Evolutionary conservation across 1,140 invertebrate species (phyloP), one percentile per base, ranked within the genome.

Genomic region (Euwallacea similis): DNA sequence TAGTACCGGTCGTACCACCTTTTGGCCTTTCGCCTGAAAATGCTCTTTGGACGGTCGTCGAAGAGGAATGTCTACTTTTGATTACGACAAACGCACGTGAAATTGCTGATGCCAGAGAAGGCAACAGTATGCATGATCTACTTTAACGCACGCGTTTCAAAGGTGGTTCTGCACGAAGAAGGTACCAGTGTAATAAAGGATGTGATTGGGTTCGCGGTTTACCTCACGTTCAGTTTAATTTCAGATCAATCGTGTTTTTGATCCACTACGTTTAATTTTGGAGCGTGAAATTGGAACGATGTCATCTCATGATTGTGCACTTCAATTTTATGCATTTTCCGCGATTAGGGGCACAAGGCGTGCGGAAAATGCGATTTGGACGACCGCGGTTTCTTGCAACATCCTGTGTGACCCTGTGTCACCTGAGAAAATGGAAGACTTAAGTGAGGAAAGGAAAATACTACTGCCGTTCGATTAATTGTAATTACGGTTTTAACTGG

Each of bases 1-100:
- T 65, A 65, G 62, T 65, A 65, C 62, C 46, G 46, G 62, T 65
- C 46, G 46, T 65, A 65, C 62, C 62, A 54, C 46, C 44, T 65
- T 47, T 50, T 65, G 16, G 46, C 62, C 62, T 50, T 65, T 53
- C 13, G 21, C 44, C 41, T 54, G 62, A 44, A 65, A 65, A 64
- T 50, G 44, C 2, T 10, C 46, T 50, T 50, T 50, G 46, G 46
- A 50, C 46, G 46, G 13, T 11, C 46, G 46, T 11, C 21, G 13
- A 50, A 13, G 46, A 50, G 46, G 46, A 50, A 50, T 50, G 46
- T 50, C 46, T 50, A 50, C 9, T 50, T 50, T 50, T 13, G 9
- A 50, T 50, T 50, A 50, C 46, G 46, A 50, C 9, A 13, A 50
- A 50, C 13, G 46, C 13, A 50, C 46, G 46, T 50, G 21, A 33